These are phyloP conservation scores for Amblyornis subalaris DNA, from an alignment of 2,113 vertebrate species.

Conservation along the genomic window DNA sequence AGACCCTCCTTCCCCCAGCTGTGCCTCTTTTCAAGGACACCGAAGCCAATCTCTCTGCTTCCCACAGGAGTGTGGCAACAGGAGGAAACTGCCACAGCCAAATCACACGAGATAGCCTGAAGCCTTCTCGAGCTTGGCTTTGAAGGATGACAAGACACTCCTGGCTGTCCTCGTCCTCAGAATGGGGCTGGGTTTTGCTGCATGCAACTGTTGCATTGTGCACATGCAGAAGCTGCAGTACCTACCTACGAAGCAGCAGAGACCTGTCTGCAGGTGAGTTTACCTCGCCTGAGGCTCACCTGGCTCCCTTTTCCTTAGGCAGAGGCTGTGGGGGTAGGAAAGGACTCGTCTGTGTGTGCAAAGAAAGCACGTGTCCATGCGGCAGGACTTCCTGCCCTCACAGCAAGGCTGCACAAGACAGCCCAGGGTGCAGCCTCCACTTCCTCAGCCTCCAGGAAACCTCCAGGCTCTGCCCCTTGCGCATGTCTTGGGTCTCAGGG, in stretches of 20 bases:
- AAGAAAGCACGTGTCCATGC: fast-evolving
- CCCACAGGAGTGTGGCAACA: background rate
- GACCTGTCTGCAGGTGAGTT: background rate
- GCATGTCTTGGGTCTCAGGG: fast-evolving
- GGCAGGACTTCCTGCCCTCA: background rate
- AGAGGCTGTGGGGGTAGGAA: background rate
- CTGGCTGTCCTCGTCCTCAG: background rate
- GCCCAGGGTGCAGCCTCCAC: background rate
- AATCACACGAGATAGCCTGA: background rate
- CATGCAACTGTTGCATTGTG: fast-evolving
- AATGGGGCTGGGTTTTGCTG: background rate
- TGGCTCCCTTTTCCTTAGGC: background rate
- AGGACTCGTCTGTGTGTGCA: fast-evolving
- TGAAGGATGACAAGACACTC: background rate
- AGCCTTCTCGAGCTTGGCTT: background rate
- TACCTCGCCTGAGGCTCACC: background rate
- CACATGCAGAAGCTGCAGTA: background rate
- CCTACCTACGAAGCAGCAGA: background rate
- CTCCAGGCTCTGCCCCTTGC: background rate
- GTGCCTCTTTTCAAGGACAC: background rate
- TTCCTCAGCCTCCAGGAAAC: background rate
- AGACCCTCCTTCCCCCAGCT: background rate
- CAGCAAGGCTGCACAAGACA: background rate
- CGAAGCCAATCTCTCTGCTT: background rate
- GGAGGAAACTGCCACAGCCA: background rate